Conservation (phyloP, 2,113 vertebrate genomes). For the Ceuthmochares aereus region DNA sequence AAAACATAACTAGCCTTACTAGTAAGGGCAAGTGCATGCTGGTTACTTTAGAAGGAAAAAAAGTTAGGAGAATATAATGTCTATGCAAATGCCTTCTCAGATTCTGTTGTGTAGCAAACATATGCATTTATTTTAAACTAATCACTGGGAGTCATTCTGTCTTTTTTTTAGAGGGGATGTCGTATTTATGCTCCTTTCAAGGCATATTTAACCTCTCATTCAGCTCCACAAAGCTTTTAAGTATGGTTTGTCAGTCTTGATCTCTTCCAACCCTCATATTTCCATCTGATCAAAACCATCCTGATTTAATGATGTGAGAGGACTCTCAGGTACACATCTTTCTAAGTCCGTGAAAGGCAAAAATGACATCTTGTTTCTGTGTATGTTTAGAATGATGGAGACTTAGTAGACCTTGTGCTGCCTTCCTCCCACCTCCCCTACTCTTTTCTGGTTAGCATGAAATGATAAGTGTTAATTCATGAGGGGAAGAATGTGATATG, state of each 20-base stretch:
- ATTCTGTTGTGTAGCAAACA: neutral
- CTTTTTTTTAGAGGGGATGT: neutral
- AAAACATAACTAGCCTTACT: neutral
- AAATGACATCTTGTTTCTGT: neutral
- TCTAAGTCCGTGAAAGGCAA: neutral
- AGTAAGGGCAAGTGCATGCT: neutral
- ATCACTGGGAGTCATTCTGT: rapidly evolving
- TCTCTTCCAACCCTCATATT: neutral
- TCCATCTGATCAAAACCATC: no score
- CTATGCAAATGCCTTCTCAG: neutral
- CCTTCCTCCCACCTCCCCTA: neutral
- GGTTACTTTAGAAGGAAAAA: neutral
- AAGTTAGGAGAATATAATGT: neutral
- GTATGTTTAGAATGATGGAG: neutral
- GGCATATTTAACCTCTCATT: neutral
- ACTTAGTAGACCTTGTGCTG: neutral
- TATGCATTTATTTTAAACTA: neutral
- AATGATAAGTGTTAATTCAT: neutral
- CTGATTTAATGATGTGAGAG: neutral
- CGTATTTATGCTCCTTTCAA: neutral
- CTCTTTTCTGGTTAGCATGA: neutral
- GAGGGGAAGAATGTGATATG: neutral
- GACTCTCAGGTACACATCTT: neutral
- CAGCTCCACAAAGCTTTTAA: neutral
- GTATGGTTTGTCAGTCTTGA: neutral